A percentile compares a stretch with the other conserved stretches of the same genome.
These are phyloP conservation scores for Limnothrissa miodon DNA, from an alignment of 2,113 vertebrate genomes.

Conservation along the genomic window DNA sequence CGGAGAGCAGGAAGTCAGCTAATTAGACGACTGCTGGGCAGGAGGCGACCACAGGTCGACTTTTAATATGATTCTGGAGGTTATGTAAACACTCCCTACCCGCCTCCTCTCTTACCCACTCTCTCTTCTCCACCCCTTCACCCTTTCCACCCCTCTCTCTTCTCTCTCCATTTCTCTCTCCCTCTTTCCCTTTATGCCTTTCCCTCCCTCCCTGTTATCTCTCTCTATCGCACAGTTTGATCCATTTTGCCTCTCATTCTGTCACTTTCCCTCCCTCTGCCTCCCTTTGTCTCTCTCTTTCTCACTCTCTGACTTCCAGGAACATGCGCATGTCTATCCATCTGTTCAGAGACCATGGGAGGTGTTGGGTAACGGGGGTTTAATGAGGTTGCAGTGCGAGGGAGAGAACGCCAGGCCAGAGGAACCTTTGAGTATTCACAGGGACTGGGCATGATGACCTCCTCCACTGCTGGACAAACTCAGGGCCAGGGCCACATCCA, in stretches of 20 bases:
- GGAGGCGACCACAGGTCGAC: constrained; percentile 50
- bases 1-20: constrained; percentile 59
- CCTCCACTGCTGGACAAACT: neutral
- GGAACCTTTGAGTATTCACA: neutral
- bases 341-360: constrained; percentile 50
- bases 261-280: constrained; percentile 32
- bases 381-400: constrained; percentile 53
- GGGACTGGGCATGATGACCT: neutral
- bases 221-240: neutral
- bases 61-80: constrained; percentile 66
- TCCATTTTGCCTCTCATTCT: neutral
- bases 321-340: constrained; percentile 59
- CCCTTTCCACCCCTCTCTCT: neutral
- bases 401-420: neutral
- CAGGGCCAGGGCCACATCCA: neutral
- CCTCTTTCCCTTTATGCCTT: neutral
- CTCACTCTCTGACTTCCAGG: constrained; percentile 54
- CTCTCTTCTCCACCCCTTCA: neutral
- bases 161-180: neutral
- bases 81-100: constrained; percentile 59
- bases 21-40: constrained; percentile 65
- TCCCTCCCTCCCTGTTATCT: neutral
- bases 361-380: constrained; percentile 59
- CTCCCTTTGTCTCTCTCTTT: neutral
- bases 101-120: constrained; percentile 19